These are phyloP conservation scores for Drosophila fungiperda DNA, from an alignment of 2,888 invertebrate species.

Conservation along the genomic window DNA sequence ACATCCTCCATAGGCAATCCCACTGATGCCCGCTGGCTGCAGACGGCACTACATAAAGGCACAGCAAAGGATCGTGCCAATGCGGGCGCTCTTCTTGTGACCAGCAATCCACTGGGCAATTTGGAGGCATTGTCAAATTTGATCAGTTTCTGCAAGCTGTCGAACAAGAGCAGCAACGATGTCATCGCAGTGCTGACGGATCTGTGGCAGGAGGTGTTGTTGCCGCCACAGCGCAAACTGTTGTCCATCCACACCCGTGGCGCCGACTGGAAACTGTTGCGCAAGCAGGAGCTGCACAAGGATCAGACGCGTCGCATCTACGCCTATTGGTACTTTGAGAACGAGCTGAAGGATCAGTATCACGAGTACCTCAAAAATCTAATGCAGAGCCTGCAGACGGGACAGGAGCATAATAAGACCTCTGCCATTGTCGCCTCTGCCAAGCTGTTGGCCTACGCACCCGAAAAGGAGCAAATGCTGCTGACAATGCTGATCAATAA, in stretches of 20 bases:
- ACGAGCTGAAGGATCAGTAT: slow-evolving; percentile 92
- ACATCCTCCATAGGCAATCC: slow-evolving; percentile 77
- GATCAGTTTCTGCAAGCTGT: slow-evolving; percentile 82
- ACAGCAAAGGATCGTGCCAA: slow-evolving; percentile 85
- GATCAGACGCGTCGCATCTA: slow-evolving; percentile 88
- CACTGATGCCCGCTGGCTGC: slow-evolving; percentile 84
- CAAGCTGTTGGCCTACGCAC: slow-evolving; percentile 80
- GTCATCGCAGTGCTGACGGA: slow-evolving; percentile 82
- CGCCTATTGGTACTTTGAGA: slow-evolving; percentile 95
- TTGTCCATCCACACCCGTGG: slow-evolving; percentile 82
- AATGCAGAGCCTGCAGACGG: slow-evolving; percentile 83
- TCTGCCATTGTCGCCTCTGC: slow-evolving; percentile 80
- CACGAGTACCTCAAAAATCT: slow-evolving; percentile 84
- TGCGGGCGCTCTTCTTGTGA: slow-evolving; percentile 84
- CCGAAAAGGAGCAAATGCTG: slow-evolving; percentile 86
- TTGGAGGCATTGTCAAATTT: slow-evolving; percentile 82
- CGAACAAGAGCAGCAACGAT: slow-evolving; percentile 84
- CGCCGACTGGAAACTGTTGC: slow-evolving; percentile 83
- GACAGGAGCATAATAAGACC: slow-evolving; percentile 84
- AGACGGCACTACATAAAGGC: slow-evolving; percentile 85
- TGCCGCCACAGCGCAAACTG: slow-evolving; percentile 84
- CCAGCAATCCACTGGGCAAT: slow-evolving; percentile 84
- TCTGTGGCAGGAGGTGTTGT: slow-evolving; percentile 82
- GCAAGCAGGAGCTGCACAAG: slow-evolving; percentile 85
- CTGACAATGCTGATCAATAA: slow-evolving; percentile 95